These are phyloP conservation scores for Oscheius sp. DNA, from an alignment of 2,888 invertebrate species.

Conservation along the genomic window DNA sequence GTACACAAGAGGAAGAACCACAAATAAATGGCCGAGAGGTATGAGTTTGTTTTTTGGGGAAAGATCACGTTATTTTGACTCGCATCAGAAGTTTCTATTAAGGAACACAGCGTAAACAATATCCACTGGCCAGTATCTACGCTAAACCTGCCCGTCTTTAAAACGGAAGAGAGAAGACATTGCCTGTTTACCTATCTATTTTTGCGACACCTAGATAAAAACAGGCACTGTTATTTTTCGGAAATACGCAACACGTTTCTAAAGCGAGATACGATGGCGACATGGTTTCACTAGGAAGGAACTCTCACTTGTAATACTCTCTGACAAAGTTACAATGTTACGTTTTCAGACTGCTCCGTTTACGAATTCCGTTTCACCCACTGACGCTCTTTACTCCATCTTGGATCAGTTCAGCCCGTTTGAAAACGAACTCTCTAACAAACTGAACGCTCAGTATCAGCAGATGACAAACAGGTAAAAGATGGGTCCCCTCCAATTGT, in stretches of 20 bases:
- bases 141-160: too few species aligned
- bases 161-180: background rate
- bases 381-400: conserved; percentile 43
- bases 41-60: too few species aligned
- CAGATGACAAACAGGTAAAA: conserved; percentile 35
- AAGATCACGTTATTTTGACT: too few species aligned
- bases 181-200: conserved; percentile 20
- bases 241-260: background rate
- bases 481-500: background rate
- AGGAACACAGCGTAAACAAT: too few species aligned
- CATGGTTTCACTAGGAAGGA: too few species aligned
- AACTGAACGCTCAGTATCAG: conserved; percentile 32
- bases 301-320: too few species aligned
- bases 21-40: too few species aligned
- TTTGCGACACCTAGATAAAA: conserved; percentile 17
- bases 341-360: conserved; percentile 17
- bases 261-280: too few species aligned
- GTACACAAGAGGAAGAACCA: conserved; percentile 4
- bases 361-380: conserved; percentile 25
- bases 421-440: conserved; percentile 29
- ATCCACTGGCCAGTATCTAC: too few species aligned
- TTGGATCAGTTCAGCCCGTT: conserved; percentile 42
- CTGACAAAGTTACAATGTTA: too few species aligned
- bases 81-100: too few species aligned
- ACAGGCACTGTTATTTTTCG: background rate